phyloP scores from a whole-genome alignment of 30 jellyfish, hydroid and myxozoan genomes.

The Nemopilema nomurai region DNA sequence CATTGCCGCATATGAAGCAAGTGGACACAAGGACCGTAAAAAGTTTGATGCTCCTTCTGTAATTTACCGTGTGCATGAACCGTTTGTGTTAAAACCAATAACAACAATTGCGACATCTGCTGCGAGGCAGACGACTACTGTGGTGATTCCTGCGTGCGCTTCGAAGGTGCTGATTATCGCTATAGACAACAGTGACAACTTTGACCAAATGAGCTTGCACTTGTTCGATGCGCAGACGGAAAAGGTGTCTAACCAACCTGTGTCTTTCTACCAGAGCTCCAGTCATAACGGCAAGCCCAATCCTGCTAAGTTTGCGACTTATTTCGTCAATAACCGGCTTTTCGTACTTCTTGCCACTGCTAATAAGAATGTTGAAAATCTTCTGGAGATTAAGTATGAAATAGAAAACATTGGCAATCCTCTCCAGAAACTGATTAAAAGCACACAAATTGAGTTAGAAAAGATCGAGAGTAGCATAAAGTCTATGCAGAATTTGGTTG shows the following conservation, averaged over 20 bases:
- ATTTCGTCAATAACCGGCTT: not conserved
- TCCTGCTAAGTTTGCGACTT: conserved; percentile 68
- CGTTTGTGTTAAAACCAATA: conserved; percentile 39
- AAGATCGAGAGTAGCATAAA: not conserved
- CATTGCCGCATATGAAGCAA: conserved; percentile 68
- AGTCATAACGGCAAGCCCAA: conserved; percentile 35
- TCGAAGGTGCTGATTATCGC: conserved; percentile 52
- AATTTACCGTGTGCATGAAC: conserved; percentile 42
- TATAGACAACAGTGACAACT: conserved; percentile 49
- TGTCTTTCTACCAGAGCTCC: conserved; percentile 37
- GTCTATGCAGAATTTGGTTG: not conserved
- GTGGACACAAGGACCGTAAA: conserved; percentile 27
- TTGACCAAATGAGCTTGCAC: conserved; percentile 77
- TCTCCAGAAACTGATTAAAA: conserved; percentile 3
- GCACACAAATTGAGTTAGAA: conserved; percentile 16
- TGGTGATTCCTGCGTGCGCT: conserved; percentile 63
- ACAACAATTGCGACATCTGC: conserved; percentile 62
- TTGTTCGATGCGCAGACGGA: conserved; percentile 40
- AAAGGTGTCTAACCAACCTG: conserved; percentile 29
- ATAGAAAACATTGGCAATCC: conserved; percentile 51
- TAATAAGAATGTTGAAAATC: not conserved
- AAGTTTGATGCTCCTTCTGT: conserved; percentile 37
- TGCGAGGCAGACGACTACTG: conserved; percentile 50
- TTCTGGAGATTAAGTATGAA: conserved; percentile 24
- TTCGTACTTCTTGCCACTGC: conserved; percentile 26